A percentile compares a stretch with the other conserved stretches of the same genome.
phyloP scores from a whole-genome alignment of 2,113 vertebrate genomes.

The Ammospiza nelsoni region DNA sequence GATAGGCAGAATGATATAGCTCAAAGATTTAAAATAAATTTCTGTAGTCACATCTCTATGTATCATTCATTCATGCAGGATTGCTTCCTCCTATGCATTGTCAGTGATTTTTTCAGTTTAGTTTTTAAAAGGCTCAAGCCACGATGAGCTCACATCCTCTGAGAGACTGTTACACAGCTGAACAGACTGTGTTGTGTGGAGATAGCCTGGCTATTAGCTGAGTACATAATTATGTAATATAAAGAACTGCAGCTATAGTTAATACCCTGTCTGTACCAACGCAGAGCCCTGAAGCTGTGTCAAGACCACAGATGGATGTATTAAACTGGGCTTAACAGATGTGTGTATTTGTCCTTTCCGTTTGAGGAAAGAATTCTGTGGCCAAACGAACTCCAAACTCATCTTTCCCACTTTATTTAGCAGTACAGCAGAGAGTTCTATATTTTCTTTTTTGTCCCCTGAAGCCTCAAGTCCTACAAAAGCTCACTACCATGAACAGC shows the following conservation, averaged over 20 bases:
- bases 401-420: not conserved
- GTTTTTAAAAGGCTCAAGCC: not conserved
- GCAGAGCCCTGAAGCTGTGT: not conserved
- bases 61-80: not conserved
- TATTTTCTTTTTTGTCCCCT: not conserved
- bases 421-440: not conserved
- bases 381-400: not conserved
- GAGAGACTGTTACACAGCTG: not conserved
- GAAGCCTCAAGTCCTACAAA: not conserved
- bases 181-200: not conserved
- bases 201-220: not conserved
- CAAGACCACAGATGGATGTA: not conserved
- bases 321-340: not conserved
- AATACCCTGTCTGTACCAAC: not conserved
- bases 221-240: not conserved
- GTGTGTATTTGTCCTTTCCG: not conserved
- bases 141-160: not conserved
- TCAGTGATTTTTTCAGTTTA: not conserved
- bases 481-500: not conserved
- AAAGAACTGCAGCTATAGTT: not conserved
- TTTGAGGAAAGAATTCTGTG: not conserved
- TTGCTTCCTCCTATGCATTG: not conserved
- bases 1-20: not conserved
- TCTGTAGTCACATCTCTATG: not conserved
- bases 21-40: not conserved